A percentile compares a stretch with the other conserved stretches of the same genome.
phyloP scores from a whole-genome alignment of 1,140 invertebrate genomes.

The Cephus cinctus region DNA sequence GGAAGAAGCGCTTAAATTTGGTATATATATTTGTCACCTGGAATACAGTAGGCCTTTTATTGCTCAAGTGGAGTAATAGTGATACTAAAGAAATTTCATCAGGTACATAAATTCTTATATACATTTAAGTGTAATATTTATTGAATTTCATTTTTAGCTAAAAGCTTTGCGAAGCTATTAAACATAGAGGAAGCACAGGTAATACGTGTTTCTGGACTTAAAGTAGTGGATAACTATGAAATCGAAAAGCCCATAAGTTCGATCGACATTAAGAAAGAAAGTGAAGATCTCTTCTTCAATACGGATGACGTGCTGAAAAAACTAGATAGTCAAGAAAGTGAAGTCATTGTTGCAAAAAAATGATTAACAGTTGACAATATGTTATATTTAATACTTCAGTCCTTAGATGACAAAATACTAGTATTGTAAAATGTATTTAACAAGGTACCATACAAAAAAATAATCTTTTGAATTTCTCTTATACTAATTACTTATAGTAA shows the following conservation, averaged over 20 bases:
- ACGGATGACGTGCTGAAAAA: constrained; percentile 23
- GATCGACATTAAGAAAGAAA: too few species aligned
- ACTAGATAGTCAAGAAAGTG: constrained; percentile 24
- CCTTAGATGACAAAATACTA: constrained; percentile 9
- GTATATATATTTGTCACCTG: constrained; percentile 62
- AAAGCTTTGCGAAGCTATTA: constrained; percentile 55
- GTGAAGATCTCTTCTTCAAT: constrained; percentile 23
- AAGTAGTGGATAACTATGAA: constrained; percentile 51
- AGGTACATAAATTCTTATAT: constrained; percentile 54
- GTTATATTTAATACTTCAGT: constrained; percentile 15
- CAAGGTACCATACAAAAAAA: constrained; percentile 10
- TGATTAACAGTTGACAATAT: constrained; percentile 20
- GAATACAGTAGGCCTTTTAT: constrained; percentile 64
- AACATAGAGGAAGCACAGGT: constrained; percentile 59
- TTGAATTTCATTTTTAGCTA: constrained; percentile 33
- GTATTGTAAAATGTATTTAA: constrained; percentile 15
- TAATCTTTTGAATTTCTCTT: background rate
- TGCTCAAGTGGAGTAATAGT: constrained; percentile 59
- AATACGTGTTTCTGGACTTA: constrained; percentile 53
- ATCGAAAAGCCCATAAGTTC: too few species aligned
- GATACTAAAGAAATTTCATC: constrained; percentile 61
- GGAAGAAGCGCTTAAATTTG: constrained; percentile 62
- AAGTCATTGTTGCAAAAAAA: constrained; percentile 8
- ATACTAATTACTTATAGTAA: background rate
- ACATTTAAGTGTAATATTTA: constrained; percentile 1